These are phyloP conservation scores for Verasper variegatus DNA, from an alignment of 2,113 vertebrate species.

Conservation along the genomic window DNA sequence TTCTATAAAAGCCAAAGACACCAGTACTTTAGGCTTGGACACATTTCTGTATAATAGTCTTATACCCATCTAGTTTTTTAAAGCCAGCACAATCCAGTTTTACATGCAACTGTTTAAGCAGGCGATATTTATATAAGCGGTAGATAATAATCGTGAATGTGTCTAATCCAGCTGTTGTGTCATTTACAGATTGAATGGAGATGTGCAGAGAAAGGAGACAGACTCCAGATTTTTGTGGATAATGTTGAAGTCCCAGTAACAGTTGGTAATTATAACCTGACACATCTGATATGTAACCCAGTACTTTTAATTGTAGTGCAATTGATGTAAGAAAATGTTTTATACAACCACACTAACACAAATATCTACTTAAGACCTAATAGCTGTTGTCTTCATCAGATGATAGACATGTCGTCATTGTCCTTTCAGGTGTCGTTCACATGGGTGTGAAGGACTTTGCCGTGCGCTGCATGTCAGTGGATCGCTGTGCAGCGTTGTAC, in stretches of 20 bases:
- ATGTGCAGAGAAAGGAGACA: constrained; percentile 63
- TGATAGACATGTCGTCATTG: neutral
- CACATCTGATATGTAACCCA: neutral
- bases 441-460: constrained; percentile 69
- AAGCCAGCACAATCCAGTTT: neutral
- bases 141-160: no score
- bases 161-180: neutral
- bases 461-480: constrained; percentile 74
- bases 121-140: no score
- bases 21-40: no score
- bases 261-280: constrained; percentile 65
- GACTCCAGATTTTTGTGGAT: constrained; percentile 81
- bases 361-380: neutral
- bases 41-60: no score
- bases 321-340: no score
- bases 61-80: no score
- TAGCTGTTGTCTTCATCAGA: neutral
- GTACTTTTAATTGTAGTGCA: neutral
- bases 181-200: constrained; percentile 84
- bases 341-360: no score
- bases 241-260: constrained; percentile 72
- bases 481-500: constrained; percentile 77
- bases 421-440: constrained; percentile 73
- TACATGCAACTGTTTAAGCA: no score
- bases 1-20: no score